phyloP scores from a whole-genome alignment of 2,888 invertebrate species.

The Dasypogon diadema region DNA sequence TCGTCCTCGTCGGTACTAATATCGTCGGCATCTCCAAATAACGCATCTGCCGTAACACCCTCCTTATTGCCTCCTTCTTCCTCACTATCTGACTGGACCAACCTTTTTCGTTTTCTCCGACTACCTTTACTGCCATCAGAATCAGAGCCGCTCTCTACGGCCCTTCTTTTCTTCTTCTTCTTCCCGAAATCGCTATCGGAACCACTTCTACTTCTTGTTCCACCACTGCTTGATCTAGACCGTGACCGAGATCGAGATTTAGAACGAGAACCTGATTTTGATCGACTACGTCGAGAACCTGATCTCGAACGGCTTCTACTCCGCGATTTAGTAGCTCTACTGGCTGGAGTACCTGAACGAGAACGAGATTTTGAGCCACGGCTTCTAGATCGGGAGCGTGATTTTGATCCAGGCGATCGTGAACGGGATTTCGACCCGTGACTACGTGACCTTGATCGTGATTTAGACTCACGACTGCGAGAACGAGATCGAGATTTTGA shows the following conservation, averaged over 20 bases:
- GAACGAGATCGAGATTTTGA: slow-evolving; percentile 61
- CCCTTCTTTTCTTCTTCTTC: slow-evolving; percentile 66
- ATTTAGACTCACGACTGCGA: slow-evolving; percentile 66
- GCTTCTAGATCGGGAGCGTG: slow-evolving; percentile 66
- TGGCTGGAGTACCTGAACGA: slow-evolving; percentile 55
- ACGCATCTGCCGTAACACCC: slow-evolving; percentile 77
- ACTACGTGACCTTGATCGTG: slow-evolving; percentile 62
- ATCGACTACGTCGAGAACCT: slow-evolving; percentile 2
- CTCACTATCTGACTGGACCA: slow-evolving; percentile 79
- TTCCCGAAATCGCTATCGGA: slow-evolving; percentile 64
- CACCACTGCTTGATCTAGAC: slow-evolving; percentile 53
- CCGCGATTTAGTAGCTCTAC: slow-evolving; percentile 68
- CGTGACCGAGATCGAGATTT: slow-evolving; percentile 58
- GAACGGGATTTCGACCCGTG: slow-evolving; percentile 66
- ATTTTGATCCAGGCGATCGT: slow-evolving; percentile 67
- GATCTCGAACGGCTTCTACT: slow-evolving; percentile 8
- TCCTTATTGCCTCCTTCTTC: slow-evolving; percentile 69
- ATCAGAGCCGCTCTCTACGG: slow-evolving; percentile 71
- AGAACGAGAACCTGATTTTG: slow-evolving; percentile 30
- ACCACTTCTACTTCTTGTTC: slow-evolving; percentile 62
- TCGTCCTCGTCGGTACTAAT: slow-evolving; percentile 89
- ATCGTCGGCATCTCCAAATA: slow-evolving; percentile 95
- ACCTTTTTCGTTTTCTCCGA: slow-evolving; percentile 70
- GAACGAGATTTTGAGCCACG: slow-evolving; percentile 46
- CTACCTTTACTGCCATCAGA: slow-evolving; percentile 63